A percentile compares a stretch with the other conserved stretches of the same genome.
Evolutionary conservation across 2,797 vertebrate genomes (phyloP).

Genomic region (Typhlichthys subterraneus): DNA sequence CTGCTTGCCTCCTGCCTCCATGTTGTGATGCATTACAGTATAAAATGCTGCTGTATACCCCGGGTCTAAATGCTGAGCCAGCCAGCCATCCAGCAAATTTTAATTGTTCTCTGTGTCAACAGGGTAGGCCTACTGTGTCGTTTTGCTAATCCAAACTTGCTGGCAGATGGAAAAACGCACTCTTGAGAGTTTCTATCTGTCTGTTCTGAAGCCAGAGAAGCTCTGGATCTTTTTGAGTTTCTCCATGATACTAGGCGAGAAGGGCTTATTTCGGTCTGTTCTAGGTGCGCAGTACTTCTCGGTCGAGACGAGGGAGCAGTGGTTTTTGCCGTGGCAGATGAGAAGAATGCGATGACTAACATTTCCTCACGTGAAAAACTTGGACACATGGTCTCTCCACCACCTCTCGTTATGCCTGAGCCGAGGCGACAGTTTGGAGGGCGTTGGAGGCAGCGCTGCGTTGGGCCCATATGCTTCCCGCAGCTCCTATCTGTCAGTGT

Average conservation of each 20-base stretch:
- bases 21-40: slow-evolving; percentile 18
- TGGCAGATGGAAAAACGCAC: slow-evolving; percentile 9
- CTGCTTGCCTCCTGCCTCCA: slow-evolving; percentile 25
- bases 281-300: neutral
- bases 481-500: slow-evolving; percentile 74
- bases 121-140: slow-evolving; percentile 13
- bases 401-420: slow-evolving; percentile 66
- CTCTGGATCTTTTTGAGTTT: slow-evolving; percentile 33
- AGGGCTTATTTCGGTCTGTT: neutral
- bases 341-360: slow-evolving; percentile 63
- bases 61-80: slow-evolving; percentile 12
- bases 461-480: slow-evolving; percentile 75
- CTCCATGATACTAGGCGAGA: slow-evolving; percentile 14
- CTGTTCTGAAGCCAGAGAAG: slow-evolving; percentile 43
- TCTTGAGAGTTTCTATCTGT: slow-evolving; percentile 29
- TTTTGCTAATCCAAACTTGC: slow-evolving; percentile 24
- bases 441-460: slow-evolving; percentile 59
- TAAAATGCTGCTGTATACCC: slow-evolving; percentile 12
- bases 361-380: slow-evolving; percentile 51
- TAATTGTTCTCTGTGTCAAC: slow-evolving; percentile 33
- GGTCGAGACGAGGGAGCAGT: slow-evolving; percentile 12
- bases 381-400: slow-evolving; percentile 42
- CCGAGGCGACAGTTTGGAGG: slow-evolving; percentile 63
- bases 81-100: slow-evolving; percentile 21
- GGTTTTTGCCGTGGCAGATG: slow-evolving; percentile 41